phyloP scores from a whole-genome alignment of 2,113 vertebrate genomes.

The Ageneiosus marmoratus region DNA sequence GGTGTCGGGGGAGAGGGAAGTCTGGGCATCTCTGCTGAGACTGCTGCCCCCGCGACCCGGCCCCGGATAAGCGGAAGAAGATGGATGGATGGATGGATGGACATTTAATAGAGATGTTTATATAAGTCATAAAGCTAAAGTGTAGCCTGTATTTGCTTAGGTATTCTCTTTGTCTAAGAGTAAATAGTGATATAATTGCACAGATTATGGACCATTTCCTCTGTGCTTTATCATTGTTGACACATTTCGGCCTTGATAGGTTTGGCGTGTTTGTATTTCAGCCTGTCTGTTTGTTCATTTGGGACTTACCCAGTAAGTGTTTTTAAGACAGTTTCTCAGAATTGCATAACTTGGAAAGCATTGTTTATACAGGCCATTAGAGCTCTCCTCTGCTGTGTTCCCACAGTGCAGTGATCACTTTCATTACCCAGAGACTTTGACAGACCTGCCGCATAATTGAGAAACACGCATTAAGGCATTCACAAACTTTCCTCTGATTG shows the following conservation, averaged over 20 bases:
- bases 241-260: neutral
- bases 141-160: neutral
- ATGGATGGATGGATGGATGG: no score
- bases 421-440: constrained; percentile 35
- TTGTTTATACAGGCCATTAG: constrained; percentile 39
- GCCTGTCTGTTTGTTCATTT: neutral
- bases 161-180: neutral
- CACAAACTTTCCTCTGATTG: constrained; percentile 37
- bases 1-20: no score
- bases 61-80: no score
- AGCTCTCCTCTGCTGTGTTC: constrained; percentile 16
- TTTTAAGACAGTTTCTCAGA: constrained; percentile 15
- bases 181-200: constrained; percentile 4
- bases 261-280: neutral
- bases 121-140: neutral
- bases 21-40: no score
- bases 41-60: no score
- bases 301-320: neutral
- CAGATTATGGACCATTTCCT: neutral
- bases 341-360: constrained; percentile 31
- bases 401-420: constrained; percentile 27
- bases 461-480: constrained; percentile 35
- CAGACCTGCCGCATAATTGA: constrained; percentile 47
- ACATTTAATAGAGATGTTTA: neutral
- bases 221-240: neutral